Conservation (phyloP, 2,888 invertebrate genomes). For the Alitta virens region DNA sequence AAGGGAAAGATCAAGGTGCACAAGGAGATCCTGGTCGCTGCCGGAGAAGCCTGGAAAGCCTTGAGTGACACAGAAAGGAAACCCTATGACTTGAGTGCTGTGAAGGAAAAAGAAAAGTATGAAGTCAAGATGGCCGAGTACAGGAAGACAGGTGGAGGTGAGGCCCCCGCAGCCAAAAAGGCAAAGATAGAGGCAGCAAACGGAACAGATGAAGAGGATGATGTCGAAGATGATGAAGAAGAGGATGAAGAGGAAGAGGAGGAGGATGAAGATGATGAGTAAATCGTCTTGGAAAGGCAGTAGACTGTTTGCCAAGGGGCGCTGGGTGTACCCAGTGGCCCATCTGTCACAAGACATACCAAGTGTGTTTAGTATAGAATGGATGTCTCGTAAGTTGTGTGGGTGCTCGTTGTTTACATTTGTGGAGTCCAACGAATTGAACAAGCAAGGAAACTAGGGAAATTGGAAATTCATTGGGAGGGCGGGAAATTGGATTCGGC, state of each 20-base stretch:
- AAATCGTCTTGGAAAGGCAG: not conserved
- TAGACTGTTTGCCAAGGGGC: too few relatives aligned
- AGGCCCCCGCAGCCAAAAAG: slow-evolving; percentile 5
- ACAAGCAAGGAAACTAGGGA: too few relatives aligned
- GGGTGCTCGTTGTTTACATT: too few relatives aligned
- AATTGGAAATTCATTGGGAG: too few relatives aligned
- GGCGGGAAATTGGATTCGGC: too few relatives aligned
- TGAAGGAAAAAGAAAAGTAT: slow-evolving; percentile 11
- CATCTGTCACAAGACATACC: too few relatives aligned
- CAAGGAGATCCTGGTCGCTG: slow-evolving; percentile 77
- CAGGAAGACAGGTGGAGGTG: not conserved
- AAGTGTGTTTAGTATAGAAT: too few relatives aligned
- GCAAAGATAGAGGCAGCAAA: slow-evolving; percentile 4
- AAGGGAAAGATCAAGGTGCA: slow-evolving; percentile 68
- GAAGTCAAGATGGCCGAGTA: slow-evolving; percentile 9
- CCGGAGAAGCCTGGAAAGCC: slow-evolving; percentile 89
- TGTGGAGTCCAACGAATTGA: too few relatives aligned
- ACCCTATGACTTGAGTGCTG: slow-evolving; percentile 9
- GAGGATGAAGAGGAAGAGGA: slow-evolving; percentile 16
- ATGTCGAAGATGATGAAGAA: slow-evolving; percentile 11
- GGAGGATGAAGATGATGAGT: slow-evolving; percentile 16
- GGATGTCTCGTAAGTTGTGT: too few relatives aligned
- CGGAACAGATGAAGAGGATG: slow-evolving; percentile 12
- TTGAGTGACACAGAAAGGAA: slow-evolving; percentile 64
- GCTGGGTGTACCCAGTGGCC: too few relatives aligned